Base-by-base conservation (phyloP, 2,888 invertebrate genomes). In the Cheilosia impressa region DNA sequence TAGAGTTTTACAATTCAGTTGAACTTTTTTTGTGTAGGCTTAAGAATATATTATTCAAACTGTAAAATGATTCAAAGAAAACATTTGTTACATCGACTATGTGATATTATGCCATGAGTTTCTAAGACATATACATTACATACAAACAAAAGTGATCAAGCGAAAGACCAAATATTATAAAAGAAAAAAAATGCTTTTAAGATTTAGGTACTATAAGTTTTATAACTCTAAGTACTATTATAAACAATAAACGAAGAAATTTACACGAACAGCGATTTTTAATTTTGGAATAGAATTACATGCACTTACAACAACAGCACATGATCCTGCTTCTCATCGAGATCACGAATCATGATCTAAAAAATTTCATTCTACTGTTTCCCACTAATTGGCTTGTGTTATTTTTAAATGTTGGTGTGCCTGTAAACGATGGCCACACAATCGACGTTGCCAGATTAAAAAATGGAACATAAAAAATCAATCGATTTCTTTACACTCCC, bases 101-200 rank as follows among this genome's bases (percentile, higher is more conserved):
- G 84, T 84, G 84, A 84, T 84, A 80, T 76, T 53, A 75, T 66
- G 84, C 79, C 84, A 84, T 80, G 79, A 66, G 75, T 58, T 69
- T 60, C 43, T 60, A 69, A 69, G 55, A 63, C 45, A 52, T 15
- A 52, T 13, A 24, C 22, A 10, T 17, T 34, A 34, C 22, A 38
- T 52, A 24, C n/a, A 47, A n/a, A 15, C 15, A 52, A 58, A 62
- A 77, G 58, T 71, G 62, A 78, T 55, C 43, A 72, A 79, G 65
- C 72, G 57, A 52, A 38, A 71, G 34, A 71, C 78, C 71, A 79
- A 72, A 79, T 52, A 72, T 13, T 7, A 13, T 31, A 65, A 65
- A 72, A 24, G 43, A 66, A 58, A 71, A 71, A 24, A 62, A 38
- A 27, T 38, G 10, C 17, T 4, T 47, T 31, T 62, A 72, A 72